phyloP scores from a whole-genome alignment of 2,797 vertebrate species.

The Chanos chanos region DNA sequence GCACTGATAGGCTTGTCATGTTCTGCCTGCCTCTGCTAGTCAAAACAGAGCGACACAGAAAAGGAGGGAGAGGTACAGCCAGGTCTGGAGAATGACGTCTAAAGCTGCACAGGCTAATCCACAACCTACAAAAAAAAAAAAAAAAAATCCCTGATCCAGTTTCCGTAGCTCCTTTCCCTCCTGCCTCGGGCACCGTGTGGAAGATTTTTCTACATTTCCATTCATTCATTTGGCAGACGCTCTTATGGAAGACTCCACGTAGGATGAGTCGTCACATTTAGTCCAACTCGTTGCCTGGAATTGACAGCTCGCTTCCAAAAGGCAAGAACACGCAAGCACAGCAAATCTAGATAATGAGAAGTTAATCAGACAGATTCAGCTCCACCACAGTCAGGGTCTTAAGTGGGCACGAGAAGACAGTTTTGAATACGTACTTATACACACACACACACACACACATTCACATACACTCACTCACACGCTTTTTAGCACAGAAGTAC shows the following conservation, averaged over 20 bases:
- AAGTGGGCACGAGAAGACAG: too few relatives aligned
- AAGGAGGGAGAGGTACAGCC: slow-evolving; percentile 9
- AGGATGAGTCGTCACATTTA: too few relatives aligned
- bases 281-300: too few relatives aligned
- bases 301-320: too few relatives aligned
- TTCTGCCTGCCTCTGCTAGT: slow-evolving; percentile 24
- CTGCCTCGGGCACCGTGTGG: too few relatives aligned
- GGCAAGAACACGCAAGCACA: slow-evolving; percentile 8
- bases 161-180: not conserved
- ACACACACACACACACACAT: too few relatives aligned
- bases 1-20: slow-evolving; percentile 39
- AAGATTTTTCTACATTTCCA: not conserved
- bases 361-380: slow-evolving; percentile 10
- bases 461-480: too few relatives aligned
- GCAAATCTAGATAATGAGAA: slow-evolving; percentile 13
- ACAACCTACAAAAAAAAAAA: not conserved
- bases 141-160: slow-evolving; percentile 4
- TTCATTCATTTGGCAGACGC: not conserved
- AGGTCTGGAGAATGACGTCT: not conserved
- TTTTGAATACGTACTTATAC: too few relatives aligned
- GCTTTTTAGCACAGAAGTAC: not conserved
- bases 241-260: too few relatives aligned
- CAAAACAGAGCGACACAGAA: slow-evolving; percentile 25
- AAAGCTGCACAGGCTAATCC: slow-evolving; percentile 1
- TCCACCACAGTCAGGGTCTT: too few relatives aligned